Percentiles rank a stretch among this genome's conserved stretches.
Conservation (phyloP, 2,113 vertebrate genomes). For the Dipodomys ordii region DNA sequence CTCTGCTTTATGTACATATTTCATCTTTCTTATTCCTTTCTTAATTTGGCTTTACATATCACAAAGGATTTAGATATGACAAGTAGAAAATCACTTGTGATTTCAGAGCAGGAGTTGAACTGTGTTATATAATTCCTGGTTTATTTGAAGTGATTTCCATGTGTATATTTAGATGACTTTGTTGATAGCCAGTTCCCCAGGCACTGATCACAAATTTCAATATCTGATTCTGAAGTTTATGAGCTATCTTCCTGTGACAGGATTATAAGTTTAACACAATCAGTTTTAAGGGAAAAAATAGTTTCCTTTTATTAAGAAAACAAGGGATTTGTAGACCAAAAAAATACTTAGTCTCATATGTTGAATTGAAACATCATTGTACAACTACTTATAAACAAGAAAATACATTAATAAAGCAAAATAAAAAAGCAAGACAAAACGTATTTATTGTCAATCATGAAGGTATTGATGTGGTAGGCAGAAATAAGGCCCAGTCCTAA, state of each 20-base stretch:
- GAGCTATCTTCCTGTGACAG: neutral
- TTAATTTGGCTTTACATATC: neutral
- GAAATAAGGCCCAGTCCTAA: neutral
- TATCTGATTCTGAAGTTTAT: conserved; percentile 24
- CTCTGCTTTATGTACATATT: neutral
- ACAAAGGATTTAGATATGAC: conserved; percentile 1
- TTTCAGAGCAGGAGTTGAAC: conserved; percentile 27
- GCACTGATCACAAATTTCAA: neutral
- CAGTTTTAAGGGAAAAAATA: neutral
- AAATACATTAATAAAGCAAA: no score
- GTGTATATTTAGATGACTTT: conserved; percentile 25
- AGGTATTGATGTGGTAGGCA: neutral
- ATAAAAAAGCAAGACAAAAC: no score
- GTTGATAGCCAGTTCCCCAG: neutral
- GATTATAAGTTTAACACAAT: neutral
- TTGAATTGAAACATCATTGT: no score
- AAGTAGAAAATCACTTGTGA: conserved; percentile 26
- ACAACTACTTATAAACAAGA: no score
- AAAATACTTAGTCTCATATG: no score
- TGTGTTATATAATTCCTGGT: neutral
- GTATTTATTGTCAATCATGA: neutral
- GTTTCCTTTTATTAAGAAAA: neutral
- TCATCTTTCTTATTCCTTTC: neutral
- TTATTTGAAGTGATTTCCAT: conserved; percentile 50
- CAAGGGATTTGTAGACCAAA: neutral